Conservation (phyloP, 2,888 invertebrate species). For the Caenorhabditis virilis region DNA sequence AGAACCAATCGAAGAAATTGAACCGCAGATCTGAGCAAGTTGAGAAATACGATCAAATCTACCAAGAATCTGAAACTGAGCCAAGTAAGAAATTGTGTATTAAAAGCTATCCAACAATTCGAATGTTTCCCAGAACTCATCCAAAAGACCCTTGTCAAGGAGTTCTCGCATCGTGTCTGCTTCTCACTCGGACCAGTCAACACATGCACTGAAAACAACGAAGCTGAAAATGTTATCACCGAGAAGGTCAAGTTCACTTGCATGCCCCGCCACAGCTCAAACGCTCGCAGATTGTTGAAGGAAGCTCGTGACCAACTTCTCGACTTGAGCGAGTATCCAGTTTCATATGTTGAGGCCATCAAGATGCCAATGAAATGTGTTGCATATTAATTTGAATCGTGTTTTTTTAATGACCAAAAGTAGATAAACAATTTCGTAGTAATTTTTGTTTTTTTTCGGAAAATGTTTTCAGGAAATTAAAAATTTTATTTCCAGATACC, state of each 20-base stretch:
- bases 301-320: conserved; percentile 39
- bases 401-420: too few relatives aligned
- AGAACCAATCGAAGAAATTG: conserved; percentile 29
- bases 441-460: too few relatives aligned
- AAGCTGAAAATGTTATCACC: conserved; percentile 12
- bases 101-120: not conserved
- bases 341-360: conserved; percentile 42
- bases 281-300: conserved; percentile 53
- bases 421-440: too few relatives aligned
- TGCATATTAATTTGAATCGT: not conserved
- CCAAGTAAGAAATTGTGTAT: not conserved
- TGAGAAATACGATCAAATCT: conserved; percentile 6
- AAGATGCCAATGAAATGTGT: conserved; percentile 36
- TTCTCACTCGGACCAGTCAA: conserved; percentile 59
- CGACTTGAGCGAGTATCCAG: conserved; percentile 26
- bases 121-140: conserved; percentile 42
- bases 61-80: conserved; percentile 5
- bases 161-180: conserved; percentile 57
- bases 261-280: conserved; percentile 50
- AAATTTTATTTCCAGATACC: too few relatives aligned
- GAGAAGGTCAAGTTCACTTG: conserved; percentile 53
- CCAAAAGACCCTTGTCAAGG: conserved; percentile 53
- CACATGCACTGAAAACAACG: conserved; percentile 43
- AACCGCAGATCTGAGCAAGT: conserved; percentile 7
- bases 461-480: too few relatives aligned